Base-by-base conservation (phyloP, 2,797 vertebrate species). In the Neostethus bicornis region DNA sequence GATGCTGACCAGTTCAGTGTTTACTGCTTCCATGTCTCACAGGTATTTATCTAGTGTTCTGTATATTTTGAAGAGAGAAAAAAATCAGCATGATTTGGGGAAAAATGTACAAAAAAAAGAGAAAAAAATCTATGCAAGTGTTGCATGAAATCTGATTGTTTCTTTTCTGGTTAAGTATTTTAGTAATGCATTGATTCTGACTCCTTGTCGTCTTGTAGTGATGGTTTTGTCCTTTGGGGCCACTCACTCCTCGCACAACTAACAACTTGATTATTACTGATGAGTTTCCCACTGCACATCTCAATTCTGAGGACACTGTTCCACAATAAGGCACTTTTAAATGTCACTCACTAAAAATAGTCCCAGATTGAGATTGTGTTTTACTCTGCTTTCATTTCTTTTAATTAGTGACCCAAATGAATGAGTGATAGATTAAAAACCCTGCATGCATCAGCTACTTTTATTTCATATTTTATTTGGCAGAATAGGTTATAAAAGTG, bases 101-200 rank as follows among this genome's bases (percentile, higher is more conserved):
- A 79, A 70, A 73, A 68, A 65, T n/a, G n/a, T n/a, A n/a, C 48
- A 56, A 42, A 29, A 65, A 38, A 16, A 38, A 17, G 7, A 26
- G 23, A 87, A 87, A 88, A 87, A 81, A 88, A 71, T 83, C 91
- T 93, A 93, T 93, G 92, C 92, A 93, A 93, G 91, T 91, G 89
- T 90, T 93, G 92, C 92, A 93, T 93, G 92, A 91, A 85, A 86
- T 71, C 83, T 87, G 86, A 85, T 90, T 74, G 84, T 89, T 93
- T 90, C 74, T 90, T 90, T 91, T 81, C 35, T 58, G 60, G 86
- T 88, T 84, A 80, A 86, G 86, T 92, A 91, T 90, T 92, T 91
- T 85, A 87, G 85, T 80, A 84, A 85, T 81, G 87, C 89, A 87
- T 86, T 47, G 74, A 80, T 85, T 87, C 80, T 83, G 84, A 83